Evolutionary conservation across 64 coral and sea anemone species (phyloP), one percentile per base, ranked within the genome.

Genomic region (Anthopleura sola): DNA sequence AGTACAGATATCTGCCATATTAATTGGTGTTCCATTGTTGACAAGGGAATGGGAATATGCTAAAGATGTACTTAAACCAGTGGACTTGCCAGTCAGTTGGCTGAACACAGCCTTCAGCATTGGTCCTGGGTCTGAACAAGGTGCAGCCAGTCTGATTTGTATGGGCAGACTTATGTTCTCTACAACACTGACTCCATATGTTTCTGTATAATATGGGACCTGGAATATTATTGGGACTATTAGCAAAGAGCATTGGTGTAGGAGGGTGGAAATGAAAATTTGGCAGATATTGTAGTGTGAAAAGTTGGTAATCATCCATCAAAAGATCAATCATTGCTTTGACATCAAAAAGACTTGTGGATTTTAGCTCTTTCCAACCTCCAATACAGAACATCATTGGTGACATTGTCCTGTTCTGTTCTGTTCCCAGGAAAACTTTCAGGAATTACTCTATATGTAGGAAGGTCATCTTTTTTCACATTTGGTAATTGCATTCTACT

Each of bases 351-450:
- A 37, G 33, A 37, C 55, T 86, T 62, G 37, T 69, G 28, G 84
- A 86, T 71, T 40, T 75, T 47, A 71, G 84, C 60, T 86, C 84
- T n/a, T 69, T 86, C 37, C 37, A 86, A 37, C 62, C 84, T 86
- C 84, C 84, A 86, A 37, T 86, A 86, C 33, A 86, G 10, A n/a
- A 68, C 60, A 39, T 74, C 46, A 49, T 60, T 68, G 4, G 62
- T 39, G 17, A 71, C 69, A 44, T 86, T 86, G n/a, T 36, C 60
- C 11, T 86, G 20, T 40, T 38, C 24, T 38, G 31, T 36, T 36
- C 18, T 39, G 23, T 86, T 86, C 21, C 84, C 32, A 19, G 58
- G 84, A 86, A 86, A 86, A 46, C 64, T 0, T 62, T 86, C 84
- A 18, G 84, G 60, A 2, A 86, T 36, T 44, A 86, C 62, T 75